Conservation (phyloP, 1,140 invertebrate species). For the Galleria mellonella region DNA sequence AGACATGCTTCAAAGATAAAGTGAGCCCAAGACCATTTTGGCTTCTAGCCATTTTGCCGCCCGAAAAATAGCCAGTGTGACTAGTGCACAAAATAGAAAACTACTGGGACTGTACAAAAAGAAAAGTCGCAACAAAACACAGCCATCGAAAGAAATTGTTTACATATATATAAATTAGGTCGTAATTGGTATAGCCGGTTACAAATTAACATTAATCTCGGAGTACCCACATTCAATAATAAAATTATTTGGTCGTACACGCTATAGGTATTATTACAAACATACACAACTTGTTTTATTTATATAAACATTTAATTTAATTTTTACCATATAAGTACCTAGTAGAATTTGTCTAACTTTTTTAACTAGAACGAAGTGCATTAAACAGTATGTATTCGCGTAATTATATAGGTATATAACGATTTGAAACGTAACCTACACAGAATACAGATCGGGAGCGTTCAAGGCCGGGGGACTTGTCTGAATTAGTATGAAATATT, state of each 20-base stretch:
- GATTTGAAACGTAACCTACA: too few species aligned
- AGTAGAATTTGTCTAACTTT: conserved; percentile 30
- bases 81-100: conserved; percentile 17
- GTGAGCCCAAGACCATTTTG: not conserved
- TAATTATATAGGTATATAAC: too few species aligned
- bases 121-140: conserved; percentile 23
- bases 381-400: conserved; percentile 9
- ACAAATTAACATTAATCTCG: conserved; percentile 1
- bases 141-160: conserved; percentile 23
- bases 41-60: not conserved
- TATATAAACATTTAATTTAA: conserved; percentile 32
- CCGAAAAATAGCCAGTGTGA: conserved; percentile 18
- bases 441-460: too few species aligned
- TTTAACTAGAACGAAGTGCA: conserved; percentile 22
- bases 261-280: conserved; percentile 34
- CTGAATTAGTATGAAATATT: too few species aligned
- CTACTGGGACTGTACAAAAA: conserved; percentile 10
- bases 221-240: conserved; percentile 23
- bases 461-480: too few species aligned
- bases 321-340: conserved; percentile 24
- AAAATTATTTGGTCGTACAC: conserved; percentile 39
- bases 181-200: conserved; percentile 6
- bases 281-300: conserved; percentile 40
- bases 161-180: conserved; percentile 16
- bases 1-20: too few species aligned